Percentiles rank a stretch among this genome's conserved stretches.
phyloP scores from a whole-genome alignment of 2,113 vertebrate genomes.

The Vidua macroura region DNA sequence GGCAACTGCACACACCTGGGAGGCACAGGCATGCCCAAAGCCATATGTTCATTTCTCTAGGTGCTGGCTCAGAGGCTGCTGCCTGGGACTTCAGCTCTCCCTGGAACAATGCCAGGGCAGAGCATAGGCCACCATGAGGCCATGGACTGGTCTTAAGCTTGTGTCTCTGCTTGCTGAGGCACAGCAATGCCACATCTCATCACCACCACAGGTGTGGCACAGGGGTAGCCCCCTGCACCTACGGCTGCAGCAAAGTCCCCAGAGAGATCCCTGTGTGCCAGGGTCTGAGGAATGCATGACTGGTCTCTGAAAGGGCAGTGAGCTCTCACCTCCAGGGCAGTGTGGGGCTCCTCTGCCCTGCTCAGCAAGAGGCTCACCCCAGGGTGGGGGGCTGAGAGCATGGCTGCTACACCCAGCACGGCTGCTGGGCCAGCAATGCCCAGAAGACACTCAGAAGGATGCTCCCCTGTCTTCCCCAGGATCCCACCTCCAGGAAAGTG shows the following conservation, averaged over 20 bases:
- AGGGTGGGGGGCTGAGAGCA: not conserved
- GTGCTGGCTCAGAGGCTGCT: not conserved
- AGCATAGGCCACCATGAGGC: not conserved
- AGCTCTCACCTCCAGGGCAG: not conserved
- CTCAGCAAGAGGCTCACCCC: not conserved
- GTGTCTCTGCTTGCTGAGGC: not conserved
- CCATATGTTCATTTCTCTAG: not conserved
- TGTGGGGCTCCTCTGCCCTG: not conserved
- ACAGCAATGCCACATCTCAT: not conserved
- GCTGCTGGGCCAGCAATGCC: not conserved
- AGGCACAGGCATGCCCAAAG: not conserved
- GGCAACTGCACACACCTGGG: not conserved
- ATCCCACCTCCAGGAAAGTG: not conserved
- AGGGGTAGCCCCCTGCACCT: not conserved
- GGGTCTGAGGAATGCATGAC: not conserved
- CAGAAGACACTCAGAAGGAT: not conserved
- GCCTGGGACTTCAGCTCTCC: not conserved
- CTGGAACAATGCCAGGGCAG: rapidly evolving
- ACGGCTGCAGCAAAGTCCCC: not conserved
- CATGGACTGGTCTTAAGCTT: not conserved
- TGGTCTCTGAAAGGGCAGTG: not conserved
- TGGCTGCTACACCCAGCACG: not conserved
- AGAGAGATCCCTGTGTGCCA: not conserved
- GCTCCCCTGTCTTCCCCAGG: not conserved
- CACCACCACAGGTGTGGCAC: rapidly evolving